A percentile compares a stretch with the other conserved stretches of the same genome.
phyloP scores from a whole-genome alignment of 2,113 vertebrate species.

The Fulica atra region DNA sequence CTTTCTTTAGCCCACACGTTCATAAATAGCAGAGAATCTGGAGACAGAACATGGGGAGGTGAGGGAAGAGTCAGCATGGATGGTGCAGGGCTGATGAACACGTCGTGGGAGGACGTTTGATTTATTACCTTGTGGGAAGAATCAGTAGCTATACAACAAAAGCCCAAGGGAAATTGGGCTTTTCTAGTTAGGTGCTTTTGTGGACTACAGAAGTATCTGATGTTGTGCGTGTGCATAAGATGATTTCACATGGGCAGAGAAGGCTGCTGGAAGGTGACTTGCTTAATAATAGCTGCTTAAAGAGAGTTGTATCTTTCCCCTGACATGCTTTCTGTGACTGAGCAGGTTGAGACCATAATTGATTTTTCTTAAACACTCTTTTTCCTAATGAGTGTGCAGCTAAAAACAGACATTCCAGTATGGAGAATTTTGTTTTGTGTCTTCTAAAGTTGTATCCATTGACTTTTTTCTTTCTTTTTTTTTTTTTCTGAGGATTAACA shows the following conservation, averaged over 20 bases:
- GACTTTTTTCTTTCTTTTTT: neutral
- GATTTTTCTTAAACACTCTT: slow-evolving; percentile 42
- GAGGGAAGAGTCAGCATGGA: neutral
- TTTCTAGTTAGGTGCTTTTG: neutral
- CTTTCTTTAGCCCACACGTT: neutral
- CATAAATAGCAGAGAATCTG: neutral
- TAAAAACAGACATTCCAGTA: neutral
- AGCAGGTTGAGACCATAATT: slow-evolving; percentile 37
- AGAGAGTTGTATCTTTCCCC: neutral
- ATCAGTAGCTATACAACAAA: neutral
- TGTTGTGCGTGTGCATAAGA: neutral
- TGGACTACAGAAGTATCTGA: neutral
- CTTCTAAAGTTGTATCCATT: slow-evolving; percentile 22
- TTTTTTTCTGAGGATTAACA: neutral
- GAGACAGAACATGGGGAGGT: neutral
- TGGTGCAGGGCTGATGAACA: neutral
- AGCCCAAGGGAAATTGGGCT: neutral
- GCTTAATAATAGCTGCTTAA: neutral
- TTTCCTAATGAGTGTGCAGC: neutral
- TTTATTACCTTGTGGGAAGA: neutral
- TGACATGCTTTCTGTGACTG: neutral
- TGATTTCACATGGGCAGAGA: neutral
- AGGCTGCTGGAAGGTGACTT: neutral
- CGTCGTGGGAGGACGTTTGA: neutral
- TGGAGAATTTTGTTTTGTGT: slow-evolving; percentile 15